phyloP scores from a whole-genome alignment of 2,113 vertebrate genomes.

The Microtus ochrogaster region DNA sequence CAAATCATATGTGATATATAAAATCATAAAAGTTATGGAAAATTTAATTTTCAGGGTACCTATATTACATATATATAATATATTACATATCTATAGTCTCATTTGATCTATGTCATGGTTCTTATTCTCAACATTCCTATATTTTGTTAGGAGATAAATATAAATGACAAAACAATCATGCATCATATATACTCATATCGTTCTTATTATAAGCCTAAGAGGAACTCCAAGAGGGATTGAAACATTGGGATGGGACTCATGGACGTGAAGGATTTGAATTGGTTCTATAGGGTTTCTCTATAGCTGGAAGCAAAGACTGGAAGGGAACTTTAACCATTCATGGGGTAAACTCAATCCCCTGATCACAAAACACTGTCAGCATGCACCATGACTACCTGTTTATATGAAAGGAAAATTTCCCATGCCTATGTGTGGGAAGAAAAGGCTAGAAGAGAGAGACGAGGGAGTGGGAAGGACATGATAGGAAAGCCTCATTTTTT shows the following conservation, averaged over 20 bases:
- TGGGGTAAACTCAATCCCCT: neutral
- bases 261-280: constrained; percentile 5
- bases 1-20: neutral
- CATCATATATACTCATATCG: neutral
- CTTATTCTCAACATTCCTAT: neutral
- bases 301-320: constrained; percentile 40
- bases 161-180: neutral
- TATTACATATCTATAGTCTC: neutral
- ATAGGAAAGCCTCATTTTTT: neutral
- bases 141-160: constrained; percentile 49
- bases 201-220: constrained; percentile 23
- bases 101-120: constrained; percentile 25
- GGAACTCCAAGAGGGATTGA: constrained; percentile 10
- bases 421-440: neutral
- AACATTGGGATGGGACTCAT: constrained; percentile 4
- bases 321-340: neutral
- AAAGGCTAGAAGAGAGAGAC: neutral
- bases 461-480: neutral
- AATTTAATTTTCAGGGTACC: neutral
- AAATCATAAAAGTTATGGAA: neutral
- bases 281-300: neutral
- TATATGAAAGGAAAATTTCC: neutral
- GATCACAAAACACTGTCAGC: neutral
- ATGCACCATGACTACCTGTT: neutral
- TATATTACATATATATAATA: neutral